A percentile compares a stretch with the other conserved stretches of the same genome.
These are phyloP conservation scores for Lindbergichthys nudifrons DNA, from an alignment of 2,797 vertebrate genomes.

Conservation along the genomic window DNA sequence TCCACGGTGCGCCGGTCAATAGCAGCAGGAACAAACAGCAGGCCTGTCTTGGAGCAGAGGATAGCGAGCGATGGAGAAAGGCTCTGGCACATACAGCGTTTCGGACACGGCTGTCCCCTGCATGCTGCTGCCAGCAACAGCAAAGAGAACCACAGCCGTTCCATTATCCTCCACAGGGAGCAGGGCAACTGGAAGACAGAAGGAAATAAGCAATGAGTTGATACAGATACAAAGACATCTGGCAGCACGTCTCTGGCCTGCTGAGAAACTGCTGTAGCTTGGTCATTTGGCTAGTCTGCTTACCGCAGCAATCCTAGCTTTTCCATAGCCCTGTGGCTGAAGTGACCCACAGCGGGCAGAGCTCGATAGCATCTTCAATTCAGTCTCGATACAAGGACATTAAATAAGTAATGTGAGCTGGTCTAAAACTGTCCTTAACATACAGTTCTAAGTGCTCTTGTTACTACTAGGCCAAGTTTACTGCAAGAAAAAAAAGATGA, in stretches of 20 bases:
- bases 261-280: neutral
- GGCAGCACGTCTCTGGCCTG: slow-evolving; percentile 8
- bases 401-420: neutral
- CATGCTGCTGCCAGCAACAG: slow-evolving; percentile 86
- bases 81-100: slow-evolving; percentile 92
- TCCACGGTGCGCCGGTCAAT: slow-evolving; percentile 91
- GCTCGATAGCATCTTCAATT: neutral
- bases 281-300: neutral
- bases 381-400: neutral
- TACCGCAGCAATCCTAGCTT: neutral
- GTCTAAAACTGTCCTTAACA: neutral
- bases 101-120: slow-evolving; percentile 89
- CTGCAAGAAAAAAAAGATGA: neutral
- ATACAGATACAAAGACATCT: slow-evolving; percentile 19
- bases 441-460: neutral
- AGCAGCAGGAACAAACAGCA: slow-evolving; percentile 90
- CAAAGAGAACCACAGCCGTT: slow-evolving; percentile 87
- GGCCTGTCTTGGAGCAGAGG: slow-evolving; percentile 91
- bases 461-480: neutral
- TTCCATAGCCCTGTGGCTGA: neutral
- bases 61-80: slow-evolving; percentile 91
- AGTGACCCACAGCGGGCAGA: neutral
- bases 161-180: slow-evolving; percentile 84
- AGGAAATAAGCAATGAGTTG: slow-evolving; percentile 32
- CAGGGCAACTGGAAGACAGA: slow-evolving; percentile 74